Base-by-base conservation (phyloP, 2,113 vertebrate species). In the Mormyrus iriodes region DNA sequence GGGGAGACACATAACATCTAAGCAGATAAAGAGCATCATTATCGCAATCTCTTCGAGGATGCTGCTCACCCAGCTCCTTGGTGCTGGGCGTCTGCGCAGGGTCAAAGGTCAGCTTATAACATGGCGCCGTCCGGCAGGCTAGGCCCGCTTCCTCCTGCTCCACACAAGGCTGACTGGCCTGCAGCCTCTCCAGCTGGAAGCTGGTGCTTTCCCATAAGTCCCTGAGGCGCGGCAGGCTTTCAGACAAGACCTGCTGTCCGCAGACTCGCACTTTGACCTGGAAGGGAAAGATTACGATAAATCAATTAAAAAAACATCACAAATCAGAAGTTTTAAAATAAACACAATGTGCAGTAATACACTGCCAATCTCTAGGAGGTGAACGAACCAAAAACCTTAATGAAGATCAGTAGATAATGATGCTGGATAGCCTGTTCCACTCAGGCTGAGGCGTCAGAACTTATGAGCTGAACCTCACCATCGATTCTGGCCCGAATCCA, bases 131-230 rank as follows among this genome's bases (percentile, higher is more conserved):
- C 73, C 97, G 95, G 79, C 87, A 93, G 48, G 92, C 88, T 19
- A 98, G 94, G 1, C 96, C 97, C 1, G 27, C 91, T 73, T 97
- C 95, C 90, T 98, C 98, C 93, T 97, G 95, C 15, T 91, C 93
- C 53, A 97, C 97, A 65, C 95, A 97, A 8, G 35, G 42, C 0
- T 95, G 95, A 24, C 96, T 95, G 69, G 97, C 95, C 92, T 98
- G 97, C 86, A 97, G 93, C 35, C 94, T 89, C 90, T 99, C 98
- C 91, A 98, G 93, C 88, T 96, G 96, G 94, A 98, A 98, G 89
- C 97, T 98, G 0, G 98, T 98, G 89, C 96, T 96, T 89, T 99
- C 98, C 98, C 98, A 99, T n/a, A 96, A 39, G 0, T 92, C 94
- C 85, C 97, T 94, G 49, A 99, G 95, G 48, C 90, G 90, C 7